phyloP scores from a whole-genome alignment of 2,797 vertebrate genomes.

The Crotalus adamanteus region DNA sequence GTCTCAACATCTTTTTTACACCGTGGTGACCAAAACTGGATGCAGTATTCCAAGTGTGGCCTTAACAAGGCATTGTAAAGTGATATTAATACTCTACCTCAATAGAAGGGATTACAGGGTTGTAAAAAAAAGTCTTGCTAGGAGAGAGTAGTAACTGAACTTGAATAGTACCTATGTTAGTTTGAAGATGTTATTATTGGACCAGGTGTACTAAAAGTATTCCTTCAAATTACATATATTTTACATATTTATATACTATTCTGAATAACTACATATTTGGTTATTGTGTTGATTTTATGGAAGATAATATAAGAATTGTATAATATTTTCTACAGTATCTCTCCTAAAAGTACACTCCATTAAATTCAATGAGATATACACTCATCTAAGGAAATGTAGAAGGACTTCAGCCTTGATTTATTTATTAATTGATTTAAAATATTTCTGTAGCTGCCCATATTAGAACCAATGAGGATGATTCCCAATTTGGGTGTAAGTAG shows the following conservation, averaged over 20 bases:
- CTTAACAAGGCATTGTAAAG: too few species aligned
- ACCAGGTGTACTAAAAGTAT: background rate
- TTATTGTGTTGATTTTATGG: background rate
- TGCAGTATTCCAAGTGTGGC: too few species aligned
- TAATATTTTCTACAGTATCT: background rate
- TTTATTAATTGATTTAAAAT: background rate
- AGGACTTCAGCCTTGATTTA: background rate
- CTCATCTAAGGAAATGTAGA: background rate
- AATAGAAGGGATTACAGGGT: background rate
- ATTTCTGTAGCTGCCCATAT: background rate
- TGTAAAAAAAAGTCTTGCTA: background rate
- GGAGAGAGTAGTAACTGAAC: background rate
- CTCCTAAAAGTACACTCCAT: background rate
- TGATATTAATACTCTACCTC: background rate
- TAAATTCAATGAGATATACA: background rate
- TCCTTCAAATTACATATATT: background rate
- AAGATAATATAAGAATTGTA: background rate
- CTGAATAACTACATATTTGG: background rate
- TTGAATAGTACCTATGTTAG: background rate
- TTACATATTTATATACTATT: background rate
- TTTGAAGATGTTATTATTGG: background rate
- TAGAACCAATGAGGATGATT: background rate
- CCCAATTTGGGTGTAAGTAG: background rate
- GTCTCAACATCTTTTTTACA: too few species aligned
- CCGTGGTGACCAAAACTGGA: too few species aligned